Base-by-base conservation (phyloP, 1,140 invertebrate genomes). In the Drosophila athabasca region DNA sequence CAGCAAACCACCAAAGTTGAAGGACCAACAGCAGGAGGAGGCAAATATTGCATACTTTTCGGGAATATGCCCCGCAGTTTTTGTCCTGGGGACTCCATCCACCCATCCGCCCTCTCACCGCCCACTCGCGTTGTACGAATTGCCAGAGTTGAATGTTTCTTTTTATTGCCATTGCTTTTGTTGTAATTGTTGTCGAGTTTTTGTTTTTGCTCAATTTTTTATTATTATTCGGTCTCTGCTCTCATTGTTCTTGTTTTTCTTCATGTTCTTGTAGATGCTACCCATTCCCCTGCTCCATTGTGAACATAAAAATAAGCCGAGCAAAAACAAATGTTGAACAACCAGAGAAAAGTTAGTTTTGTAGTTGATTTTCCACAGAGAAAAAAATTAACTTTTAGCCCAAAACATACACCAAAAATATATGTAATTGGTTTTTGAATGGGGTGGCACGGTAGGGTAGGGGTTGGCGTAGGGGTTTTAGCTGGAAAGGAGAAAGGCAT, bases 1-100 rank as follows among this genome's bases (percentile, higher is more conserved):
- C 66, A 55, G 52, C 64, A 41, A 73, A 57, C 57, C 49, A 50
- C 48, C 26, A 64, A 78, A 79, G 70, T 79, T 51, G 59, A 70
- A 71, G 39, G 54, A 45, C 67, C 70, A 53, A 48, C 54, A 46
- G 58, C 70, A 44, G 58, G 52, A 19, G 60, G 54, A 69, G 57
- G 45, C 74, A 74, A 68, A 64, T 74, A 68, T 81, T 71, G 82
- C 82, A 81, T 87, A 85, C 78, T 78, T 87, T 87, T 67, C 19
- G 76, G 60, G 77, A 51, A 41, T 71, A 71, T 73, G 51, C 44
- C 24, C n/a, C 15, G 31, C 66, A 69, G 57, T 69, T 69, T 69
- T 69, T 69, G 13, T 31, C 31, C 51, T 19, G 29, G 24, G 24
- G 24, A 31, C 49, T 43, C 15, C 17, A 43, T 15, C 58, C 45